Percentiles rank a stretch among this genome's conserved stretches.
Evolutionary conservation across 1,140 invertebrate species (phyloP).

Genomic region (Aleiodes sp.): DNA sequence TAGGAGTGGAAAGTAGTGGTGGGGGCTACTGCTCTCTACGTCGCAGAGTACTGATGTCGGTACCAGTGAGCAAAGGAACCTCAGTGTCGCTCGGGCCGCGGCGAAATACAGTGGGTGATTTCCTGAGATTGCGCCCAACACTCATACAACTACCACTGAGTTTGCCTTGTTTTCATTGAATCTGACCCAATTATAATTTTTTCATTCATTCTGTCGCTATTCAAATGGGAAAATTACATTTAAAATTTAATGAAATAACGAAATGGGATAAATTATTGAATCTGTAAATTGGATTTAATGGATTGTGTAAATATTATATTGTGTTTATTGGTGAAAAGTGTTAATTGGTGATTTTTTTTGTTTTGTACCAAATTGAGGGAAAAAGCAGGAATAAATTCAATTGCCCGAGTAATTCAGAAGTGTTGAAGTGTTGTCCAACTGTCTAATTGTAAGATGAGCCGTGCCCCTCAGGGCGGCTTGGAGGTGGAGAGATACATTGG

Average conservation of each 20-base stretch:
- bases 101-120: constrained; percentile 43
- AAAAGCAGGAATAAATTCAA: neutral
- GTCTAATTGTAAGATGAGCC: constrained; percentile 67
- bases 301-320: neutral
- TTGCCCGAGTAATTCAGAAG: neutral
- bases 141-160: neutral
- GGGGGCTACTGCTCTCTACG: constrained; percentile 38
- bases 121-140: constrained; percentile 5
- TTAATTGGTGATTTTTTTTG: neutral
- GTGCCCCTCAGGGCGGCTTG: constrained; percentile 68
- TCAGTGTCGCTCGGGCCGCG: constrained; percentile 62
- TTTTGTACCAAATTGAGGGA: neutral
- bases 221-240: neutral
- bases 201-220: neutral
- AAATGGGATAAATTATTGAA: constrained; percentile 20
- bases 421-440: neutral
- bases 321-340: constrained; percentile 15
- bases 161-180: constrained; percentile 7
- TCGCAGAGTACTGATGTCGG: constrained; percentile 52
- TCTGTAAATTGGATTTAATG: constrained; percentile 10
- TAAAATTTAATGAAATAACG: neutral
- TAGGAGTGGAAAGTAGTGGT: constrained; percentile 15
- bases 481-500: constrained; percentile 76
- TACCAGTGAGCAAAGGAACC: constrained; percentile 47
- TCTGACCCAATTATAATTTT: constrained; percentile 19